Percentiles rank a stretch among this genome's conserved stretches.
These are phyloP conservation scores for Esperia sulphurella DNA, from an alignment of 2,888 invertebrate species.

Conservation along the genomic window DNA sequence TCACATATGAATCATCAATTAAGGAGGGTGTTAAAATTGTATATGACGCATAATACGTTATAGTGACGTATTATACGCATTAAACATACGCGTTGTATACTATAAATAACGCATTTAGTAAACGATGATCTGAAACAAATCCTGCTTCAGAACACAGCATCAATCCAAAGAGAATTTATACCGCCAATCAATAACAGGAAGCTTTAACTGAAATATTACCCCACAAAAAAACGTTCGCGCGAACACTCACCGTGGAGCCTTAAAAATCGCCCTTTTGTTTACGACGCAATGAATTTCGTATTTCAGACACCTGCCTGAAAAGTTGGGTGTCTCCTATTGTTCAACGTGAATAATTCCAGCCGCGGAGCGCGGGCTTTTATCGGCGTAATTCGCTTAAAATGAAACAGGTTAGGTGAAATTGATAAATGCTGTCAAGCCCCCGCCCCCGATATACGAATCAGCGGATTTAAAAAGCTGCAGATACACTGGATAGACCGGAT, in stretches of 20 bases:
- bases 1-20: too few relatives aligned
- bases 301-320: constrained; percentile 60
- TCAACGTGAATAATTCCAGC: constrained; percentile 53
- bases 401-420: constrained; percentile 52
- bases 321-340: constrained; percentile 55
- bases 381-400: constrained; percentile 50
- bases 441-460: constrained; percentile 9
- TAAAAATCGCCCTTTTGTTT: constrained; percentile 64
- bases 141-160: background rate
- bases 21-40: too few relatives aligned
- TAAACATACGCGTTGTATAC: too few relatives aligned
- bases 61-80: too few relatives aligned
- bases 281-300: constrained; percentile 64
- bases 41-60: too few relatives aligned
- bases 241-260: constrained; percentile 36
- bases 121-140: too few relatives aligned
- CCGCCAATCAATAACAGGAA: constrained; percentile 18
- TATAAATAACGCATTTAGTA: too few relatives aligned
- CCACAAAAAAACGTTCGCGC: constrained; percentile 27
- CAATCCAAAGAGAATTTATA: background rate
- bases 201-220: constrained; percentile 38
- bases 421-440: constrained; percentile 41
- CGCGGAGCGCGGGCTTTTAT: constrained; percentile 39
- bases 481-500: too few relatives aligned
- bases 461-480: background rate